Percentiles rank a stretch among this genome's conserved stretches.
Evolutionary conservation across 1,140 invertebrate species (phyloP).

Genomic region (Drosophila nigromelanica): DNA sequence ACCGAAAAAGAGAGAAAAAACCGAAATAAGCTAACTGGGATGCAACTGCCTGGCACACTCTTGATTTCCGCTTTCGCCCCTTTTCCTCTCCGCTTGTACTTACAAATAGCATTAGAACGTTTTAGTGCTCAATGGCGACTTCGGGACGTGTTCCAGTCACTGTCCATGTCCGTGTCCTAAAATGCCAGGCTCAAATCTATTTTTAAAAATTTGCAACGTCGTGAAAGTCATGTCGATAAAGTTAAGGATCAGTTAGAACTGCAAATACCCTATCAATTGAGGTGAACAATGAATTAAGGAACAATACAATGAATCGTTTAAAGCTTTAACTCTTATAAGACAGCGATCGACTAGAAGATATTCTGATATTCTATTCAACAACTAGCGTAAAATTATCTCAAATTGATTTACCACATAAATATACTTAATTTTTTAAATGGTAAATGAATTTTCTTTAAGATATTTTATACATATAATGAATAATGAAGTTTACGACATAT

Average conservation of each 20-base stretch:
- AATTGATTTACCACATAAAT: too few species aligned
- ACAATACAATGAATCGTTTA: neutral
- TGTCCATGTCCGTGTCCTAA: constrained; percentile 24
- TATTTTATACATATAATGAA: too few species aligned
- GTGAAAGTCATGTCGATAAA: constrained; percentile 39
- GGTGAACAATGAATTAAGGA: neutral
- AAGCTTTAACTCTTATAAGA: too few species aligned
- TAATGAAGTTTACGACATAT: neutral
- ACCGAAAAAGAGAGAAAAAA: constrained; percentile 16
- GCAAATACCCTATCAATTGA: constrained; percentile 22
- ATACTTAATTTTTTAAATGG: too few species aligned
- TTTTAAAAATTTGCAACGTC: constrained; percentile 67
- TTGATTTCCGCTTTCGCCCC: neutral
- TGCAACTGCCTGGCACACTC: neutral
- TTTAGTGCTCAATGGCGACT: constrained; percentile 63
- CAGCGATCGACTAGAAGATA: too few species aligned
- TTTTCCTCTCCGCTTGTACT: constrained; percentile 6
- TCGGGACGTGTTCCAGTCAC: constrained; percentile 64
- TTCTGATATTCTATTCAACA: too few species aligned
- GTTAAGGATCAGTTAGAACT: constrained; percentile 51
- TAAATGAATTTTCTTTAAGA: too few species aligned
- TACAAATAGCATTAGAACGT: constrained; percentile 68
- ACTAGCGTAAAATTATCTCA: too few species aligned
- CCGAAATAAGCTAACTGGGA: constrained; percentile 21
- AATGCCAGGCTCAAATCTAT: constrained; percentile 59